Base-by-base conservation (phyloP, 2,113 vertebrate genomes). In the Podilymbus podiceps region DNA sequence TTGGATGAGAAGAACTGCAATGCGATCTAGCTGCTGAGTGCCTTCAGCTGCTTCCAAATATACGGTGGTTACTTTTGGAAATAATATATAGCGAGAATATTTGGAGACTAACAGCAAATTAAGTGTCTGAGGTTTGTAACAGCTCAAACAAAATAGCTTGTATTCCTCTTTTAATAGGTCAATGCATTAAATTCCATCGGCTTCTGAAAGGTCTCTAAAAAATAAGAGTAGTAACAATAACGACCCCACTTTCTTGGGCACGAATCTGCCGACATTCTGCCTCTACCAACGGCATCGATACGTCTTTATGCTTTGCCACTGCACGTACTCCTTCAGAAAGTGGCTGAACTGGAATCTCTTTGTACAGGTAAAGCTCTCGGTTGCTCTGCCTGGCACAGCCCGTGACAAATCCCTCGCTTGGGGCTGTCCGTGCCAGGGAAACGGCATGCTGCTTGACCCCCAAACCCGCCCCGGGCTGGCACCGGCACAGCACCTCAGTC, bases 121-220 rank as follows among this genome's bases (percentile, higher is more conserved):
- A 80, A 95, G 76, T 91, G 89, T 89, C 94, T 93, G 94, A 96
- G 90, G 81, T 95, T 84, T 91, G 49, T 72, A 69, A 89, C 87
- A 95, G 95, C 96, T 97, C 89, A 87, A 97, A 93, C 75, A 60
- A 69, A 91, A 89, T 81, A 56, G 92, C 89, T 79, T 78, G 77
- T 93, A 82, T 95, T 97, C 87, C 91, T 88, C 87, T 89, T 88
- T 79, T 86, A 94, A 95, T 62, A 82, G 73, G 76, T 87, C 86
- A 96, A 94, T 7, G 15, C 81, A n/a, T 93, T 79, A 71, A 93
- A 93, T 89, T 82, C 95, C 90, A 93, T 79, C 15, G 7, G 90
- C 76, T 93, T 95, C 92, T 83, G 56, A 96, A 97, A 87, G 52
- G 64, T 94, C 79, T 91, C 77, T 93, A 90, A 91, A 96, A 96